A percentile compares a stretch with the other conserved stretches of the same genome.
These are phyloP conservation scores for Oreonectes daqikongensis DNA, from an alignment of 2,797 vertebrate species.

Conservation along the genomic window DNA sequence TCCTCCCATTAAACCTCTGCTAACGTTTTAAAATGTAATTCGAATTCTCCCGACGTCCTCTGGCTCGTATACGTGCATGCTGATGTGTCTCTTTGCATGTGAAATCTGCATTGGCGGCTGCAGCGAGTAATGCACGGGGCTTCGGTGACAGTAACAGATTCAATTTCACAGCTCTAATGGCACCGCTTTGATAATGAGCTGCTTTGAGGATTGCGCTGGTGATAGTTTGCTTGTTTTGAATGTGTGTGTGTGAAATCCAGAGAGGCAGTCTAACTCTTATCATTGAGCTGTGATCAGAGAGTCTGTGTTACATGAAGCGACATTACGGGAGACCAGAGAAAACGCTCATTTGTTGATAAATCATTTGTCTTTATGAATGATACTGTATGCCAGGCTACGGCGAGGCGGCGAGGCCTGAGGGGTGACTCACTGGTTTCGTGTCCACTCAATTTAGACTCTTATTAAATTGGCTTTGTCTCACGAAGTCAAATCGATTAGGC, in stretches of 20 bases:
- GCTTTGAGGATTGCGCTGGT: constrained; percentile 28
- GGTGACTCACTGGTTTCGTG: constrained; percentile 49
- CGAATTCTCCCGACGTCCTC: neutral
- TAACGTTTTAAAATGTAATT: constrained; percentile 16
- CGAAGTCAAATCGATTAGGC: constrained; percentile 57
- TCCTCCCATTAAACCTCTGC: neutral
- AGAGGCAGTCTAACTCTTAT: constrained; percentile 36
- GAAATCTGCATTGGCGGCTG: constrained; percentile 34
- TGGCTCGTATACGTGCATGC: constrained; percentile 2
- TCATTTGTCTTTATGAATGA: constrained; percentile 56
- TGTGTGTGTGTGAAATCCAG: constrained; percentile 34
- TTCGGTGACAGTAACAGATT: constrained; percentile 38
- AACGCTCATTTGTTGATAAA: constrained; percentile 48
- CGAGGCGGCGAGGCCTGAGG: constrained; percentile 7
- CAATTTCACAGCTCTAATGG: constrained; percentile 41
- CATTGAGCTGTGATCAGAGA: constrained; percentile 49
- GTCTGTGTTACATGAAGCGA: constrained; percentile 40
- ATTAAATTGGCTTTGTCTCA: constrained; percentile 62
- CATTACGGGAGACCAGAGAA: constrained; percentile 41
- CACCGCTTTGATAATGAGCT: constrained; percentile 47
- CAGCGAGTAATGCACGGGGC: constrained; percentile 24
- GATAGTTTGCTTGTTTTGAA: constrained; percentile 42
- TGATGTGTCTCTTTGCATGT: constrained; percentile 23
- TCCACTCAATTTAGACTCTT: constrained; percentile 55
- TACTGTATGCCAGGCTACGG: constrained; percentile 38